Base-by-base conservation (phyloP, 1,140 invertebrate species). In the Episyrphus balteatus region DNA sequence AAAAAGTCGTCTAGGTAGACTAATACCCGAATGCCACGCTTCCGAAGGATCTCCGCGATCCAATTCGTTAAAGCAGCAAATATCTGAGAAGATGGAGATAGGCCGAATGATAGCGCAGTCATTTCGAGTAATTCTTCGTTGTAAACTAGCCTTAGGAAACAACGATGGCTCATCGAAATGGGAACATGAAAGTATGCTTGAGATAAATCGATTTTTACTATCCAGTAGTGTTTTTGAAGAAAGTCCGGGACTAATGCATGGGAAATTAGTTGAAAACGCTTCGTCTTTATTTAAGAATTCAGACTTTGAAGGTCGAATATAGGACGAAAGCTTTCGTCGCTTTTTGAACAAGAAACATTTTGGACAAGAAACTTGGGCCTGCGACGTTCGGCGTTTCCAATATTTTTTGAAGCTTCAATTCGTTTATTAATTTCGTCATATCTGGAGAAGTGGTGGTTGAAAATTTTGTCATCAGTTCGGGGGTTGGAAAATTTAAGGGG, bases 141-240 rank as follows among this genome's bases (percentile, higher is more conserved):
- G 44, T 56, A 49, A 13, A 49, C 47, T 3, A 51, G 40, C 15
- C 55, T 44, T 1, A 59, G 48, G 31, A 53, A 60, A 13, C 58
- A 15, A 36, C 53, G 45, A 40, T 58, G 56, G 17, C 42, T 11
- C 40, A 14, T 17, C 21, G 18, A 42, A 31, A 57, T 51, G 5
- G 52, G 50, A 10, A 61, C 6, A 49, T 75, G 58, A 54, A 76
- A 77, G 48, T 70, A 58, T 7, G 50, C 56, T 19, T 58, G 56
- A 33, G 50, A 51, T 30, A 59, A 31, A 30, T 57, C 57, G n/a
- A 60, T 2, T 32, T 58, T 59, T n/a, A 44, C 42, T 51, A 61
- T 51, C 49, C 49, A 59, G 19, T 56, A 52, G 12, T 41, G 15
- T 9, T 18, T 12, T 36, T 65, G 55, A 9, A 67, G 38, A 34